Base-by-base conservation (phyloP, 2,113 vertebrate species). In the Azemiops feae region DNA sequence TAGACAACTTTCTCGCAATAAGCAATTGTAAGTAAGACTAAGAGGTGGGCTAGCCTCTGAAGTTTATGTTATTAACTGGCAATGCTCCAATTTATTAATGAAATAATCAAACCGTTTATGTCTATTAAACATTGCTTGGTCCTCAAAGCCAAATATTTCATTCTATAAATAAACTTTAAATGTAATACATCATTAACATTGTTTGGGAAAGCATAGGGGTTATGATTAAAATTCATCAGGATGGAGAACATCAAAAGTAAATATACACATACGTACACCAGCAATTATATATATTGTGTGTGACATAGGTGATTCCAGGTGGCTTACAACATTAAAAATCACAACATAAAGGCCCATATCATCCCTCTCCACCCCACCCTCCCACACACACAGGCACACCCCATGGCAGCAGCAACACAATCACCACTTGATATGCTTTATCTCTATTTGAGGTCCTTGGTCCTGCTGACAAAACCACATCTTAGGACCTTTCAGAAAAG, bases 71-170 rank as follows among this genome's bases (percentile, higher is more conserved):
- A 55, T 85, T 50, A 92, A 87, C 88, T 94, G 93, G 91, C 91
- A 90, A 27, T 16, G 27, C 50, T 94, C 91, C 93, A 74, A 54
- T 90, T 87, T 92, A 64, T 91, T 93, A 86, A 93, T 86, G 91
- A 89, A 93, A 92, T 91, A 92, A 93, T 60, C 86, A 85, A 85
- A 92, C 92, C n/a, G 88, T 86, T 92, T 50, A 50, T 89, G 55
- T 89, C 91, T 92, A 74, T 92, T 92, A 90, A 93, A 93, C 20
- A 94, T 89, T 92, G 88, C 57, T 92, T 92, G 89, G 88, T 88
- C 85, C 88, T 90, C 4, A 45, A 87, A 57, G 69, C 57, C 91
- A 94, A 94, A 92, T 87, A 87, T 55, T 58, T 58, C 30, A 87
- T 90, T 94, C 85, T 45, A 14, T 92, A 87, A 90, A 27, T 60